These are phyloP conservation scores for Schizotus pectinicornis DNA, from an alignment of 2,888 invertebrate genomes.

Conservation along the genomic window DNA sequence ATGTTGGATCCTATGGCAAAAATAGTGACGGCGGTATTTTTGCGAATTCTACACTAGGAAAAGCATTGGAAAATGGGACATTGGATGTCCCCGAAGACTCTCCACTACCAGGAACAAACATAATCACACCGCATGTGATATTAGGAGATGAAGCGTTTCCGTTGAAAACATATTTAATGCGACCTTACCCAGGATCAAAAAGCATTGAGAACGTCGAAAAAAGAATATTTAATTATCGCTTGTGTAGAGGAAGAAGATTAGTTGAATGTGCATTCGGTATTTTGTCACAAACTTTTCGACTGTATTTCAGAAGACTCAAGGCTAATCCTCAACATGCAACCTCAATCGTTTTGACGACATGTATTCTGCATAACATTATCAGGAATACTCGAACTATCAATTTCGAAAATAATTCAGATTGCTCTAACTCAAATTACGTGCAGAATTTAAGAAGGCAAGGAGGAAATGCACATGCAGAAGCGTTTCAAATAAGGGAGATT, in stretches of 20 bases:
- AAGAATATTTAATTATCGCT: constrained; percentile 2
- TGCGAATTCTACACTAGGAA: constrained; percentile 35
- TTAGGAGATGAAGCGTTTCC: constrained; percentile 43
- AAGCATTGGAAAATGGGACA: constrained; percentile 25
- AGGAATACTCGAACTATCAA: no score
- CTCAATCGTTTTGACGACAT: no score
- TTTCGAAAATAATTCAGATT: no score
- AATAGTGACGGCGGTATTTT: constrained; percentile 45
- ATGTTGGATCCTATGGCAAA: constrained; percentile 44
- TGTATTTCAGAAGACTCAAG: no score
- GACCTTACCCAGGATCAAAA: constrained; percentile 9
- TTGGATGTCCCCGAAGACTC: constrained; percentile 29
- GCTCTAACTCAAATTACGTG: no score
- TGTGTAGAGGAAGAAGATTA: not conserved
- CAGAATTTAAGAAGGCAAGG: no score
- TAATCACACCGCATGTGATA: constrained; percentile 36
- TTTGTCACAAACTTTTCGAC: no score
- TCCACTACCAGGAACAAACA: constrained; percentile 18
- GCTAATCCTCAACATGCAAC: no score
- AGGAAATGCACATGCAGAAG: no score
- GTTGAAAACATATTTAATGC: constrained; percentile 33
- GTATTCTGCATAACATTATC: no score
- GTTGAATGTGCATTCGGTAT: no score
- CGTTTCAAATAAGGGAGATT: no score
- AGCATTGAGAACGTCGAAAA: constrained; percentile 4